Base-by-base conservation (phyloP, 2,113 vertebrate genomes). In the Anarhynchus alexandrinus region DNA sequence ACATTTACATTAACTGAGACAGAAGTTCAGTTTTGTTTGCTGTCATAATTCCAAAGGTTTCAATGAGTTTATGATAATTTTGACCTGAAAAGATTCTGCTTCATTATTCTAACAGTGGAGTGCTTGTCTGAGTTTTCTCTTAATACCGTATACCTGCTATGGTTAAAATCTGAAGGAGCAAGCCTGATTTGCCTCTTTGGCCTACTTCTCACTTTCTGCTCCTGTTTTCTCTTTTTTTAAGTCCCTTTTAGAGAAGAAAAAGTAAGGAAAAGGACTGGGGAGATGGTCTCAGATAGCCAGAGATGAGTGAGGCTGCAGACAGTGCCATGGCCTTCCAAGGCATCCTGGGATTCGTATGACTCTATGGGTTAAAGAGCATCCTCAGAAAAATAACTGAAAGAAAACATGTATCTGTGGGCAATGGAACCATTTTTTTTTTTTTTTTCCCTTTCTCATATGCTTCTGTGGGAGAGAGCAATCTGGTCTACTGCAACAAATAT, bases 251-350 rank as follows among this genome's bases (percentile, higher is more conserved):
- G 10, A 54, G 27, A 38, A 72, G 20, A 34, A 87, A 89, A 90
- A 51, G 13, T 7, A 93, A 70, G n/a, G 3, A 26, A 76, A 74
- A 90, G 3, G 0, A 43, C 5, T 27, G n/a, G 7, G 0, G 1
- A 23, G 20, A 47, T 54, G 5, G 5, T 71, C 9, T 43, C 27
- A 51, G 30, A 8, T 23, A 92, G 51, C 4, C 29, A 80, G 45
- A 81, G 36, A 54, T 0, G 0, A 69, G 5, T 38, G 58, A 58
- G 17, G 10, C 11, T 81, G 11, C 38, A 62, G 30, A 58, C 36
- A 38, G 15, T 58, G n/a, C 25, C 18, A 10, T 22, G 34, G 45
- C 5, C 11, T 83, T 86, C 32, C 40, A n/a, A 67, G 25, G 10
- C 26, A 67, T 38, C 34, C 23, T 29, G 27, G 40, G 5, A 45